Evolutionary conservation across 1,140 invertebrate genomes (phyloP).

Genomic region (Trichomalopsis sarcophagae): DNA sequence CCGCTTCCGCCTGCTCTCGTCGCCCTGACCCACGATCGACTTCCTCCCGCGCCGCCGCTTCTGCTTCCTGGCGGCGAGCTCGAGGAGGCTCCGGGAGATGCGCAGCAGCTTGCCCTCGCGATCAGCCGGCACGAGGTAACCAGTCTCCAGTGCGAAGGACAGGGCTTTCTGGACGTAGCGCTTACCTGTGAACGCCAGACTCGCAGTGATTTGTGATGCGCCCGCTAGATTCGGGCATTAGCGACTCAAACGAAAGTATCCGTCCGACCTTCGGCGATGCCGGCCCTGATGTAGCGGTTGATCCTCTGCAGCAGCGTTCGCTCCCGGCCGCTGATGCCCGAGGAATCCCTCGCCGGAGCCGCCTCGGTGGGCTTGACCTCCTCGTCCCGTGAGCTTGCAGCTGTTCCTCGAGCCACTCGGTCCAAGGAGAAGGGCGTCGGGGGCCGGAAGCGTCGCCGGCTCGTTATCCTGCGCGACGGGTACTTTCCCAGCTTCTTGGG

Average conservation of each 20-base stretch:
- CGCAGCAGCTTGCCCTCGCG: conserved; percentile 60
- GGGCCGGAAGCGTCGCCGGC: not conserved
- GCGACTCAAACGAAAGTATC: not conserved
- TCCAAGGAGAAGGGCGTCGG: conserved; percentile 37
- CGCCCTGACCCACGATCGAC: no score
- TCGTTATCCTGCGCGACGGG: not conserved
- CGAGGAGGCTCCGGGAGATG: conserved; percentile 53
- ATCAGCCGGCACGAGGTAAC: conserved; percentile 64
- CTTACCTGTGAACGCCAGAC: conserved; percentile 51
- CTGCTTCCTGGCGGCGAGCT: not conserved
- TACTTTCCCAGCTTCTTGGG: no score
- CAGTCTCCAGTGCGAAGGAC: conserved; percentile 63
- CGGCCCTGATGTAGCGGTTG: conserved; percentile 19
- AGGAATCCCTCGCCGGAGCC: not conserved
- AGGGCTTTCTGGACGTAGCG: conserved; percentile 63
- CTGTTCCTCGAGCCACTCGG: no score
- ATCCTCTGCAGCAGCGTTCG: conserved; percentile 20
- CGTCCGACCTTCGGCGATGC: conserved; percentile 28
- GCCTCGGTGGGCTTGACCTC: not conserved
- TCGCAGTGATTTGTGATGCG: no score
- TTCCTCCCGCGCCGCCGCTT: no score
- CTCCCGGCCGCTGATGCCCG: not conserved
- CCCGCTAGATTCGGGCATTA: no score
- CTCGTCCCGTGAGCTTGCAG: not conserved
- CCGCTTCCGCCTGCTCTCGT: no score